Percentiles rank a stretch among this genome's conserved stretches.
These are phyloP conservation scores for Ambastaia sidthimunki DNA, from an alignment of 2,797 vertebrate genomes.

Conservation along the genomic window DNA sequence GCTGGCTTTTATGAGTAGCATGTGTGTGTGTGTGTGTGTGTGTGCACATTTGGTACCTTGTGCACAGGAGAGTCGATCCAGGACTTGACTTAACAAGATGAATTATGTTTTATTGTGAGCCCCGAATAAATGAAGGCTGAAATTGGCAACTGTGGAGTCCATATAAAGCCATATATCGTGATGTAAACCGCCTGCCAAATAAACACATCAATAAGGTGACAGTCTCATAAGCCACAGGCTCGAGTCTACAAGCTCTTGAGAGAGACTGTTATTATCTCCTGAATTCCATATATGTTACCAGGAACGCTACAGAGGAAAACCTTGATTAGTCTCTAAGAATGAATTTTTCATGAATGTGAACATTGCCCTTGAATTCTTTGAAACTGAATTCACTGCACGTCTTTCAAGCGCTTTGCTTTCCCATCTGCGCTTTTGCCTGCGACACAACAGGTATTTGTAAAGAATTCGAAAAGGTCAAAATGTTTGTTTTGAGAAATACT, in stretches of 20 bases:
- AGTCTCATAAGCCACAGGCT: constrained; percentile 10
- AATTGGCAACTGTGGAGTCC: constrained; percentile 23
- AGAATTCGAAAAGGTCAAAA: constrained; percentile 6
- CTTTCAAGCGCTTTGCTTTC: constrained; percentile 9
- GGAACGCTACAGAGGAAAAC: constrained; percentile 16
- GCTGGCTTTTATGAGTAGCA: constrained; percentile 2
- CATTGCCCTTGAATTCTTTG: constrained; percentile 28
- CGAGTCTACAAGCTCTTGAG: constrained; percentile 27
- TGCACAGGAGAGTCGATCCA: neutral
- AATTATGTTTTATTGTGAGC: constrained; percentile 16
- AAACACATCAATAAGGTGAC: constrained; percentile 16
- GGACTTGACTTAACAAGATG: constrained; percentile 7
- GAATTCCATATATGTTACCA: constrained; percentile 5
- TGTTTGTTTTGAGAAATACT: constrained; percentile 22
- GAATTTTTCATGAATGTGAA: constrained; percentile 31
- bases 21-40: neutral
- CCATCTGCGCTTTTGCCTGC: constrained; percentile 1
- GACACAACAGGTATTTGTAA: constrained; percentile 7
- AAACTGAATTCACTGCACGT: constrained; percentile 21
- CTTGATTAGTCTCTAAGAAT: constrained; percentile 32
- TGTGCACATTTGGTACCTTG: neutral
- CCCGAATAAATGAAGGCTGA: constrained; percentile 11
- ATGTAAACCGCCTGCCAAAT: constrained; percentile 24
- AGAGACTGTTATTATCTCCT: constrained; percentile 36
- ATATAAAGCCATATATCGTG: constrained; percentile 18